Evolutionary conservation across 2,113 vertebrate genomes (phyloP), one percentile per base, ranked within the genome.

Genomic region (Archilochus colubris): DNA sequence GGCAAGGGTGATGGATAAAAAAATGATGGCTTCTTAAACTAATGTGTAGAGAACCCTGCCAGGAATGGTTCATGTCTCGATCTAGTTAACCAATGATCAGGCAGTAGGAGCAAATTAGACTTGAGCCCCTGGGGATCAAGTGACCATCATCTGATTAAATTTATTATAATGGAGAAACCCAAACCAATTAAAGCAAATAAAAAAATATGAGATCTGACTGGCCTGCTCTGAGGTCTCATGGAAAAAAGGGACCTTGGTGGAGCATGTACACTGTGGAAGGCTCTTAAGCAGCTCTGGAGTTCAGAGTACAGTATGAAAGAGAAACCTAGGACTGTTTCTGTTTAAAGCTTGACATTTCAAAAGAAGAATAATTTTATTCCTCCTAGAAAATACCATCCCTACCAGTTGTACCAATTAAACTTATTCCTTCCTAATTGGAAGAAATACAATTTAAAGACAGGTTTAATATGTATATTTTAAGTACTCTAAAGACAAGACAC

Each of bases 21-120:
- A 95, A 91, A 96, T 97, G 95, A 97, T 96, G 93, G 92, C 93
- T 94, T 95, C 96, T 97, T 88, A 90, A 95, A 95, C 92, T 97
- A 96, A 97, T 97, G 72, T 94, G 95, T 68, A 93, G 91, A 90
- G 96, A 97, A 74, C 96, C 89, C 96, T 97, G 97, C 97, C 97
- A 97, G 95, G 92, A 97, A 93, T 25, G 68, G 94, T 97, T 97
- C 96, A 93, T 94, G 96, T 97, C 96, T 96, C 92, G 78, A 93
- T 72, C 38, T 69, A 86, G 97, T 91, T 96, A 96, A 94, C 81
- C 92, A 96, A 93, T 80, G 93, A 95, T 85, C 75, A 96, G 87
- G 55, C 91, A 96, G 89, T 66, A 87, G n/a, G 24, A 94, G 48
- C 93, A 97, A 96, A 97, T 96, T 96, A 96, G 91, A 93, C 57